Evolutionary conservation across 2,113 vertebrate species (phyloP), one percentile per base, ranked within the genome.

Genomic region (Stigmatopora nigra): DNA sequence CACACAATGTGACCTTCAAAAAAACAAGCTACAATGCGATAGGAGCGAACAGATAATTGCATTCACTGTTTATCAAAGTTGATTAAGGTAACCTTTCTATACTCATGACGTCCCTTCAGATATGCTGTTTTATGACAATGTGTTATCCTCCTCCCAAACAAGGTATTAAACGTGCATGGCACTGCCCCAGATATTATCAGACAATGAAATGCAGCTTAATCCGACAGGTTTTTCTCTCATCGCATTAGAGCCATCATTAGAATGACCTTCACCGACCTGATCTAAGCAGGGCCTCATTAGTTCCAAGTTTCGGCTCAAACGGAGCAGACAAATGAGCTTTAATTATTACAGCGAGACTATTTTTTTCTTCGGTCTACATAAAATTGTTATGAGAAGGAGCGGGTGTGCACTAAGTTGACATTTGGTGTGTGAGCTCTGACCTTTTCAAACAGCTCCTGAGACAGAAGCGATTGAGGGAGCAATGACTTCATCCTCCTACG

Each of bases 1-100:
- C 47, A 72, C 48, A 63, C 36, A 55, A 59, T 13, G 0, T 69
- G 81, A 76, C 82, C 81, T 86, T 78, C 76, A 69, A 12, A 76
- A 38, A 47, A 58, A 71, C 69, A 61, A 59, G 35, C 55, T 63
- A 17, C 67, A 66, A 10, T 45, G 20, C 63, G 62, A 65, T 57
- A 67, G 16, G 25, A 63, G 70, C 44, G 46, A 74, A 56, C 60
- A 17, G 65, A 48, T 46, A 31, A 52, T 61, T 53, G 44, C n/a
- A 63, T 35, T 48, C 45, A 25, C 4, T 20, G 56, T 68, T 71
- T 58, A 63, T 71, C 68, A 64, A 61, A 52, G 8, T 20, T 47
- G 65, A 69, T 67, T 19, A 61, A 22, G 7, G 35, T 2, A 19
- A 45, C 5, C 5, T 53, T 15, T 48, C 57, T 13, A 31, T 31